Evolutionary conservation across 2,888 invertebrate genomes (phyloP).

Genomic region (Eupithecia subumbrata): DNA sequence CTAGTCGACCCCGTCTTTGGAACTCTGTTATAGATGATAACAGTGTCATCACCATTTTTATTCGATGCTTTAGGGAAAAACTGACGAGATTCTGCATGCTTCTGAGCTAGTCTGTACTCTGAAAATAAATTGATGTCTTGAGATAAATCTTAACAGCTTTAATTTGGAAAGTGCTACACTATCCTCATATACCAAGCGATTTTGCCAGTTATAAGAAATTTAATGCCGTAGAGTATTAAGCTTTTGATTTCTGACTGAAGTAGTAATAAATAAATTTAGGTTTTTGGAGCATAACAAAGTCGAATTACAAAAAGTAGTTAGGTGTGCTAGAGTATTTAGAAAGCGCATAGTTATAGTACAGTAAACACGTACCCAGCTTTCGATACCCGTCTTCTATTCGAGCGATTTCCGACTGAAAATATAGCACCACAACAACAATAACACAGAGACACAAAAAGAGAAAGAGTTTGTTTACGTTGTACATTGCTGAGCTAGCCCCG

Average conservation of each 20-base stretch:
- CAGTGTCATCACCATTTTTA: slow-evolving; percentile 86
- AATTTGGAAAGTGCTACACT: background rate
- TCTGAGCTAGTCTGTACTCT: slow-evolving; percentile 70
- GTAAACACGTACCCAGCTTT: slow-evolving; percentile 64
- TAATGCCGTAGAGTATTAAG: background rate
- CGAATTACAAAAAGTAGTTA: too few species aligned
- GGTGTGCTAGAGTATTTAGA: background rate
- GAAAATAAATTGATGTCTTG: slow-evolving; percentile 48
- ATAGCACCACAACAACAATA: slow-evolving; percentile 74
- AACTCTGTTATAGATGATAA: slow-evolving; percentile 97
- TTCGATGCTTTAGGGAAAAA: slow-evolving; percentile 66
- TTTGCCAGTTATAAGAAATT: background rate
- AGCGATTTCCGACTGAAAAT: slow-evolving; percentile 79
- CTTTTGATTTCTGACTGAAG: slow-evolving; percentile 6
- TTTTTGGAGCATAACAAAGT: background rate
- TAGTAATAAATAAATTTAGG: background rate
- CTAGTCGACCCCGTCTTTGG: slow-evolving; percentile 99
- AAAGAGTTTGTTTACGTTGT: slow-evolving; percentile 78
- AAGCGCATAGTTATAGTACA: background rate
- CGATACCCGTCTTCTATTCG: slow-evolving; percentile 73
- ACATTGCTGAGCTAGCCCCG: slow-evolving; percentile 66
- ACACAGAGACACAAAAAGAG: slow-evolving; percentile 74
- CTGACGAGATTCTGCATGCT: slow-evolving; percentile 69
- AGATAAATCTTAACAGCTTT: background rate
- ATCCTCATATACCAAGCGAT: background rate